Base-by-base conservation (phyloP, 1,140 invertebrate genomes). In the Drosophila grimshawi region DNA sequence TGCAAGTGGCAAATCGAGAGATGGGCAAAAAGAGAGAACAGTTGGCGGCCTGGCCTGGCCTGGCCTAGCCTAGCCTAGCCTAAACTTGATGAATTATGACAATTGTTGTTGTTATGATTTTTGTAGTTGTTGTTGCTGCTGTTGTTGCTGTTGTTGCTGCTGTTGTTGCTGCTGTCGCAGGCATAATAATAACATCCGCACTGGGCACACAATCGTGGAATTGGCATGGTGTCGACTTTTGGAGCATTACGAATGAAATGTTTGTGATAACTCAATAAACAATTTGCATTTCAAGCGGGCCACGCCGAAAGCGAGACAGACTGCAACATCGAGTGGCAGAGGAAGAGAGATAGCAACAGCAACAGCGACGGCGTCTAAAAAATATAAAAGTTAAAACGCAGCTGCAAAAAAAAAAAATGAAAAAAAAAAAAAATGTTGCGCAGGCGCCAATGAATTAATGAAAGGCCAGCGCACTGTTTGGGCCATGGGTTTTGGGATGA, bases 251-350 rank as follows among this genome's bases (percentile, higher is more conserved):
- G 55, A 65, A 32, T 51, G 48, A 64, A 61, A 62, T 68, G 45
- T 75, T 43, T 71, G 49, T 76, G 73, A 79, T 76, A 72, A 72
- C 63, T 76, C 63, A 79, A 76, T 79, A 64, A 68, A 67, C 63
- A 79, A 79, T 79, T 64, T 79, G 77, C 73, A 79, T 79, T 64
- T 64, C 11, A 64, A 67, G 67, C 56, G 37, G 48, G 10, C 56
- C 62, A 70, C 19, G 19, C 19, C 19, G 4, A 57, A 30, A 53
- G 19, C 33, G 27, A 64, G 8, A 48, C 10, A 33, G 30, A 41
- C 30, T 8, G n/a, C 33, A 35, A n/a, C 27, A 49, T 41, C 41
- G 29, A 49, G n/a, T n/a, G 2, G 4, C 2, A 33, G 45, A 19
- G 4, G 33, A 37, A 46, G 37, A 35, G 19, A 49, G 39, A 37